Percentiles rank a stretch among this genome's conserved stretches.
phyloP scores from a whole-genome alignment of 2,797 vertebrate species.

The Leptodactylus fallax region DNA sequence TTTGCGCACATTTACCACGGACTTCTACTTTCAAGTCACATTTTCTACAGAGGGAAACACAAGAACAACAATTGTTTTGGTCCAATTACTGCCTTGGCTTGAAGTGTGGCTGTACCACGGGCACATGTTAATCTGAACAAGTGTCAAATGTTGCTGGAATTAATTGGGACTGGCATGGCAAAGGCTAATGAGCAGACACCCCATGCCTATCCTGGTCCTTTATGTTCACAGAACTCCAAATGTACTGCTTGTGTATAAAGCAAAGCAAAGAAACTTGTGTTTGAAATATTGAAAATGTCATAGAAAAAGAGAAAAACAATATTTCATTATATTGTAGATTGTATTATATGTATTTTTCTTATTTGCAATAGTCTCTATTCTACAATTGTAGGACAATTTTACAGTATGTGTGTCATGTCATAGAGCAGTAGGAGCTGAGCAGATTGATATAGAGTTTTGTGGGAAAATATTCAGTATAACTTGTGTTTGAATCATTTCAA shows the following conservation, averaged over 20 bases:
- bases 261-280: not conserved
- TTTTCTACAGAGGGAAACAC: slow-evolving; percentile 24
- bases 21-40: slow-evolving; percentile 33
- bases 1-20: not conserved
- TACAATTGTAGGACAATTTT: no score
- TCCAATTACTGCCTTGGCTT: slow-evolving; percentile 54
- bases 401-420: no score
- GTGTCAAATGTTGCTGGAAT: slow-evolving; percentile 54
- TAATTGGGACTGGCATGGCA: slow-evolving; percentile 56
- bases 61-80: slow-evolving; percentile 40
- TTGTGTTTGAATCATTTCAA: no score
- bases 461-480: no score
- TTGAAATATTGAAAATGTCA: not conserved
- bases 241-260: slow-evolving; percentile 7
- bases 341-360: no score
- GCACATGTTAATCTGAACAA: slow-evolving; percentile 50
- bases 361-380: not conserved
- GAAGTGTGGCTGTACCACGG: slow-evolving; percentile 46
- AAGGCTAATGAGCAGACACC: slow-evolving; percentile 58
- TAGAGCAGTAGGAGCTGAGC: no score
- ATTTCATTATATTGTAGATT: not conserved
- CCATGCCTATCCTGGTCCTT: slow-evolving; percentile 43
- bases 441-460: no score
- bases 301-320: not conserved
- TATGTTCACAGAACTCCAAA: not conserved